Evolutionary conservation across 1,140 invertebrate species (phyloP).

Genomic region (Drosophila punjabiensis): DNA sequence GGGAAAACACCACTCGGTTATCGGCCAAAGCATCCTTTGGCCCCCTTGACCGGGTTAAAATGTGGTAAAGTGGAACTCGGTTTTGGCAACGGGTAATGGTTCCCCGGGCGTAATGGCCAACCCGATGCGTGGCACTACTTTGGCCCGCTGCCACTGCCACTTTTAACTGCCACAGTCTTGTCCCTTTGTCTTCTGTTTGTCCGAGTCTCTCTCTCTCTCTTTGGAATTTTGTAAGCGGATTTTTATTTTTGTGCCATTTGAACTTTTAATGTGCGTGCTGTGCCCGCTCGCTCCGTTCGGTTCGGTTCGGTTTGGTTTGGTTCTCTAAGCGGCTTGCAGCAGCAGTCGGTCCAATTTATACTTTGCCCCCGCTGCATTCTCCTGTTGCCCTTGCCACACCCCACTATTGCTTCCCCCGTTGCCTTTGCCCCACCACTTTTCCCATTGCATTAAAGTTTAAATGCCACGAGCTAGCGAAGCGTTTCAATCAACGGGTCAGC

Average conservation of each 20-base stretch:
- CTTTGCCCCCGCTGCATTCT: conserved; percentile 7
- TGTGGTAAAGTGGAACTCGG: not conserved
- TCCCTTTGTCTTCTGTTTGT: conserved; percentile 47
- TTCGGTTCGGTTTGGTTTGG: conserved; percentile 23
- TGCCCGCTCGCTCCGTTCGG: conserved; percentile 33
- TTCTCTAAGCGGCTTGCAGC: conserved; percentile 42
- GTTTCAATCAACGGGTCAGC: conserved; percentile 75
- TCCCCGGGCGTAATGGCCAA: conserved; percentile 1
- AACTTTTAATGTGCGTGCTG: conserved; percentile 80
- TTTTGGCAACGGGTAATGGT: not conserved
- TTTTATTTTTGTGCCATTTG: conserved; percentile 69
- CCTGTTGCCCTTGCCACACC: not conserved
- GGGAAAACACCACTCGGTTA: not conserved
- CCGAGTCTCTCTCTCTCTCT: conserved; percentile 18
- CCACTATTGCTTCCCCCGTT: not conserved
- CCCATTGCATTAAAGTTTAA: conserved; percentile 76
- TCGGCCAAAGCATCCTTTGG: conserved; percentile 8
- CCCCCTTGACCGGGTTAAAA: not conserved
- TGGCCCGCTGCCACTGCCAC: conserved; percentile 26
- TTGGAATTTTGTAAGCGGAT: conserved; percentile 73
- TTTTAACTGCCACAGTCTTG: conserved; percentile 47
- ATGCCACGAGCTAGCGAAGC: conserved; percentile 66
- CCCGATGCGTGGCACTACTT: conserved; percentile 29
- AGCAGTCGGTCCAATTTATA: conserved; percentile 51
- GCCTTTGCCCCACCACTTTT: conserved; percentile 5